Evolutionary conservation across 2,888 invertebrate species (phyloP).

Genomic region (Melipona bicolor): DNA sequence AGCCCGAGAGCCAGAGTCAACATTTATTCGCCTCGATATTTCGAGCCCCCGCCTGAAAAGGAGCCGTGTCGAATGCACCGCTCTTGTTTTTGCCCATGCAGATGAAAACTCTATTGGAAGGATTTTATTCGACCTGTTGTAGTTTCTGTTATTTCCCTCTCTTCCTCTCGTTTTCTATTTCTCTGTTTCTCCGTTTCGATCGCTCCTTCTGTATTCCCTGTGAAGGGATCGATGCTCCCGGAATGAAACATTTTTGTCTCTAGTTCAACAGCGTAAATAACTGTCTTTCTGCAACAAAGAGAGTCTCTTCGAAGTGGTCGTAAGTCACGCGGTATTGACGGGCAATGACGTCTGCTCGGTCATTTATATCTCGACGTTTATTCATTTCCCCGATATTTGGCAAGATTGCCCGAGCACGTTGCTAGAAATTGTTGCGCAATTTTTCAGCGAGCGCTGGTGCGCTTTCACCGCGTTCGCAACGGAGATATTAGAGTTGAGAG

Average conservation of each 20-base stretch:
- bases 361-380: not conserved
- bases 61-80: slow-evolving; percentile 39
- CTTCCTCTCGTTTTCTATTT: too few relatives aligned
- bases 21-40: slow-evolving; percentile 45
- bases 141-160: not conserved
- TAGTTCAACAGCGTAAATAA: slow-evolving; percentile 6
- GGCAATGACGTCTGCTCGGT: not conserved
- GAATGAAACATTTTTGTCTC: not conserved
- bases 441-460: not conserved
- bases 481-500: slow-evolving; percentile 73
- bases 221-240: too few relatives aligned
- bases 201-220: too few relatives aligned
- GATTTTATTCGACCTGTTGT: slow-evolving; percentile 32
- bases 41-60: slow-evolving; percentile 25
- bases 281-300: slow-evolving; percentile 40
- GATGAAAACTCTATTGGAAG: slow-evolving; percentile 7
- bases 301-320: slow-evolving; percentile 9
- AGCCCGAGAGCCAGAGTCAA: slow-evolving; percentile 15
- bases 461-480: not conserved
- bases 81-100: slow-evolving; percentile 30
- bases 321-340: slow-evolving; percentile 17
- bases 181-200: not conserved
- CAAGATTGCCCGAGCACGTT: not conserved
- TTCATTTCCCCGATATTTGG: not conserved
- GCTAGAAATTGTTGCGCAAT: not conserved